Evolutionary conservation across 2,888 invertebrate species (phyloP).

Genomic region (Atethmia centrago): DNA sequence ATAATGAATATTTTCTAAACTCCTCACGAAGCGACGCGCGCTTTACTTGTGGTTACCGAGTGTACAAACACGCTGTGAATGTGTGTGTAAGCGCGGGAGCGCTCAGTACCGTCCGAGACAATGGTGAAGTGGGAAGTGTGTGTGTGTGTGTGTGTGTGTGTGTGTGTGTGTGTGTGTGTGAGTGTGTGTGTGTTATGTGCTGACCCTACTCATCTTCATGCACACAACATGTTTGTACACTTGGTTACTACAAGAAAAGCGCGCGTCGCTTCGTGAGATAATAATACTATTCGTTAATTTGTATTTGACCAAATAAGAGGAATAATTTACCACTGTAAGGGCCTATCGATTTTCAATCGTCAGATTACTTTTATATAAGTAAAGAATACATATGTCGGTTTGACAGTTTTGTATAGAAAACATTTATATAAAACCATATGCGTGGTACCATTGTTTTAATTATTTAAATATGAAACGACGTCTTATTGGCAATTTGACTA

Average conservation of each 20-base stretch:
- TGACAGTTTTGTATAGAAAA: background rate
- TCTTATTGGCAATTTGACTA: conserved; percentile 31
- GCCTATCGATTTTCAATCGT: background rate
- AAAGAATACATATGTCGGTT: background rate
- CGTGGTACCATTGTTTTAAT: background rate
- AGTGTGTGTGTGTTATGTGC: too few species aligned
- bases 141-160: too few species aligned
- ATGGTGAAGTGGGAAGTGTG: too few species aligned
- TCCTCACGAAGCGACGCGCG: background rate
- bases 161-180: too few species aligned
- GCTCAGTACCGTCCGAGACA: too few species aligned
- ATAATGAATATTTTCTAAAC: background rate
- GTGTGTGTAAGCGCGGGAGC: background rate
- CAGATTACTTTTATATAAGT: background rate
- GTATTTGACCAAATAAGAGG: background rate
- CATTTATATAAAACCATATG: background rate
- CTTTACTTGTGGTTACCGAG: too few species aligned
- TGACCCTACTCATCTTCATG: too few species aligned
- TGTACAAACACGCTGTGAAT: too few species aligned
- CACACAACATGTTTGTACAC: too few species aligned
- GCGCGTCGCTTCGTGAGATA: too few species aligned
- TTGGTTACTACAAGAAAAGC: too few species aligned
- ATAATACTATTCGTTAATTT: background rate
- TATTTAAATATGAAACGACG: background rate
- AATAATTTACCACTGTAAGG: background rate